phyloP scores from a whole-genome alignment of 2,113 vertebrate species.

The Callaeas wilsoni region DNA sequence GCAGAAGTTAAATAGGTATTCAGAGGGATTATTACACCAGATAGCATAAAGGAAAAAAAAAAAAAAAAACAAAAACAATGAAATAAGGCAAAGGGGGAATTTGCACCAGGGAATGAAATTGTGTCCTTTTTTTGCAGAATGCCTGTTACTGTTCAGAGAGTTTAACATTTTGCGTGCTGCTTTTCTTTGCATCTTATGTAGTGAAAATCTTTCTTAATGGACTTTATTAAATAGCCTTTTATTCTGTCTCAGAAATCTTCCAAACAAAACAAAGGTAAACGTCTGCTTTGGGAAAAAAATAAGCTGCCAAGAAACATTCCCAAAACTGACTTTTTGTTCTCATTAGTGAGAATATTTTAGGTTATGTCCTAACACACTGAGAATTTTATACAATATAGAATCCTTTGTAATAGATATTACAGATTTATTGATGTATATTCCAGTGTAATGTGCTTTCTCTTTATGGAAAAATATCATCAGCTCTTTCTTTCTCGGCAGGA shows the following conservation, averaged over 20 bases:
- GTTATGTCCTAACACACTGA: neutral
- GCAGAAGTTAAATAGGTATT: neutral
- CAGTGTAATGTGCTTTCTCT: neutral
- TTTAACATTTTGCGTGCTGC: neutral
- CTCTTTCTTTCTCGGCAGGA: neutral
- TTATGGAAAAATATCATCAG: neutral
- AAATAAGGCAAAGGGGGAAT: neutral
- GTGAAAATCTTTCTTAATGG: neutral
- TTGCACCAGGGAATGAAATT: neutral
- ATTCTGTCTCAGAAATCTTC: neutral
- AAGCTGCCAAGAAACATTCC: neutral
- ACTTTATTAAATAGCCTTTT: neutral
- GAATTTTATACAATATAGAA: neutral
- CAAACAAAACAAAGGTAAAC: neutral
- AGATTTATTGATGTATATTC: slow-evolving; percentile 5
- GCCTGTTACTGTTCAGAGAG: neutral
- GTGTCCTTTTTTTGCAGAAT: neutral
- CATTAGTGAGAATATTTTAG: neutral
- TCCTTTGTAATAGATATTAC: neutral
- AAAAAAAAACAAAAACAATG: neutral
- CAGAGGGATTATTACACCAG: neutral
- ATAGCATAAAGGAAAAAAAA: neutral
- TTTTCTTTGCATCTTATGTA: neutral
- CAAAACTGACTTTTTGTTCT: neutral
- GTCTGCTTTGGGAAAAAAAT: neutral